Evolutionary conservation across 2,797 vertebrate species (phyloP).

Genomic region (Champsocephalus esox): DNA sequence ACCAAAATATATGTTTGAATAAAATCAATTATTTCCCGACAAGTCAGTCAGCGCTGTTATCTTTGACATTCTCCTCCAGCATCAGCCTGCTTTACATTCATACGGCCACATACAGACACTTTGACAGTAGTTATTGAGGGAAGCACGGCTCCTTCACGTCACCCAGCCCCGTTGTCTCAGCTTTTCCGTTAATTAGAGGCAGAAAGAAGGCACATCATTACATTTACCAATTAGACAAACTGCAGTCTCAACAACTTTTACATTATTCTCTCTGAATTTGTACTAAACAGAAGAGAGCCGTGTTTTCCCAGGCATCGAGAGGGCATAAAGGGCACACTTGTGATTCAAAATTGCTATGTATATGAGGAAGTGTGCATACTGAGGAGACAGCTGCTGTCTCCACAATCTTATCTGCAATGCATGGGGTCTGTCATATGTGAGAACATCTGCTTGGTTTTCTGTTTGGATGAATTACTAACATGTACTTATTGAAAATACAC

Average conservation of each 20-base stretch:
- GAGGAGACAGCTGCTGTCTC: constrained; percentile 70
- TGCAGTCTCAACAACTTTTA: constrained; percentile 39
- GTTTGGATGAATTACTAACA: constrained; percentile 40
- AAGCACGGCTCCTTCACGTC: constrained; percentile 34
- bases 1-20: constrained; percentile 19
- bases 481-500: constrained; percentile 45
- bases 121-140: constrained; percentile 32
- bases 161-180: constrained; percentile 40
- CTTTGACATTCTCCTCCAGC: constrained; percentile 42
- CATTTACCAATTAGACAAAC: constrained; percentile 62
- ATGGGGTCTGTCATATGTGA: constrained; percentile 61
- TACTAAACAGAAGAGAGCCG: constrained; percentile 25
- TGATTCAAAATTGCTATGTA: constrained; percentile 55
- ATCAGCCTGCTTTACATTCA: constrained; percentile 51
- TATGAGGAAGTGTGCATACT: constrained; percentile 51
- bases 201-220: constrained; percentile 55
- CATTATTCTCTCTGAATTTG: constrained; percentile 44
- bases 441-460: constrained; percentile 63
- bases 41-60: constrained; percentile 27
- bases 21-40: constrained; percentile 24
- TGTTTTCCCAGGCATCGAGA: constrained; percentile 35
- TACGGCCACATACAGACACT: constrained; percentile 15
- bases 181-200: constrained; percentile 51
- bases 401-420: constrained; percentile 63
- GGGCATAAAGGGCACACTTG: constrained; percentile 37